Evolutionary conservation across 2,888 invertebrate genomes (phyloP).

Genomic region (Drosophila formosana): DNA sequence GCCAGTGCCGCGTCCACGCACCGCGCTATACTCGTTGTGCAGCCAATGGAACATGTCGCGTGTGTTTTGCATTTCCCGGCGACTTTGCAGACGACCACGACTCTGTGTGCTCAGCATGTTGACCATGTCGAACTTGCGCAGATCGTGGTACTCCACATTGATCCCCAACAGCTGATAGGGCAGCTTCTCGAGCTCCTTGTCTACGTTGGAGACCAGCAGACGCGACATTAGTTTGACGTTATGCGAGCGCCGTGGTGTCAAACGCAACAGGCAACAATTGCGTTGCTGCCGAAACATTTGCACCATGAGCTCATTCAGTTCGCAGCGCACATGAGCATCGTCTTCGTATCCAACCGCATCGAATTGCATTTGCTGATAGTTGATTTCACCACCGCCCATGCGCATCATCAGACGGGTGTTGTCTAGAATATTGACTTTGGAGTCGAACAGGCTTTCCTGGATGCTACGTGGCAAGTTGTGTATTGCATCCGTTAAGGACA

Average conservation of each 20-base stretch:
- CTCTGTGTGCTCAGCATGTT: constrained; percentile 54
- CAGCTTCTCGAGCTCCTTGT: constrained; percentile 52
- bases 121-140: constrained; percentile 76
- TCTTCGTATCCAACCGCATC: constrained; percentile 73
- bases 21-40: constrained; percentile 53
- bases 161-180: constrained; percentile 50
- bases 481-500: constrained; percentile 55
- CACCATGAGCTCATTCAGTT: constrained; percentile 50
- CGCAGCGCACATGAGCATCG: constrained; percentile 56
- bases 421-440: constrained; percentile 57
- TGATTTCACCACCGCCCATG: constrained; percentile 17
- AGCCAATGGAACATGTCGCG: constrained; percentile 73
- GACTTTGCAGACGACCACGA: constrained; percentile 4
- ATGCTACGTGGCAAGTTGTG: constrained; percentile 23
- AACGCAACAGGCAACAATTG: constrained; percentile 61
- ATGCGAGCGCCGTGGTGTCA: constrained; percentile 50
- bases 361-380: constrained; percentile 64
- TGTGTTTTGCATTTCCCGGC: constrained; percentile 49
- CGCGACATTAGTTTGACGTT: constrained; percentile 65
- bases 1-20: constrained; percentile 56
- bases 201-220: constrained; percentile 68
- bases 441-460: constrained; percentile 26
- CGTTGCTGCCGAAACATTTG: constrained; percentile 56
- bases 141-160: constrained; percentile 72
- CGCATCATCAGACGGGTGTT: constrained; percentile 50